Percentiles rank a stretch among this genome's conserved stretches.
Evolutionary conservation across 1,140 invertebrate species (phyloP).

Genomic region (Drosophila gunungcola): DNA sequence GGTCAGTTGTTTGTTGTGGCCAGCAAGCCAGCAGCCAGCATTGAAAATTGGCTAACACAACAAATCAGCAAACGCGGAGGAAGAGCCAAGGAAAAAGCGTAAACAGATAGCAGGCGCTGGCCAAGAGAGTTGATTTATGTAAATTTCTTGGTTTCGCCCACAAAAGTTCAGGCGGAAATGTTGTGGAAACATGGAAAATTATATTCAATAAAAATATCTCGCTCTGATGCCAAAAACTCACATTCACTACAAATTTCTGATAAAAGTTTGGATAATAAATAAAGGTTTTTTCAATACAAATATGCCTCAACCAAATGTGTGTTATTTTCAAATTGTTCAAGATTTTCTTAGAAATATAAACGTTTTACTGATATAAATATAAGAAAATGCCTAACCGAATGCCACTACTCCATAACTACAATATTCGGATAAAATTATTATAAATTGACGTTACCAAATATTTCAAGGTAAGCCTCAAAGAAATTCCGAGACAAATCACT

Average conservation of each 20-base stretch:
- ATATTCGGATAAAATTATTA: too few relatives aligned
- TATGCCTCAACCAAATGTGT: neutral
- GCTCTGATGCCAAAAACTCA: neutral
- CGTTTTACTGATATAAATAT: too few relatives aligned
- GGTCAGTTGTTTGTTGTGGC: slow-evolving; percentile 66
- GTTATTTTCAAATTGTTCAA: too few relatives aligned
- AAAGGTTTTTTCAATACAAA: neutral
- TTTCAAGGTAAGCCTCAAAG: too few relatives aligned
- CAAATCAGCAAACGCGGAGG: neutral
- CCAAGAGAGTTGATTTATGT: slow-evolving; percentile 47
- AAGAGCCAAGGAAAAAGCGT: neutral
- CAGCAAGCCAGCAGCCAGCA: slow-evolving; percentile 42
- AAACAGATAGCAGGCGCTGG: slow-evolving; percentile 28
- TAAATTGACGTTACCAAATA: too few relatives aligned
- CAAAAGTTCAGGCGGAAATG: slow-evolving; percentile 25
- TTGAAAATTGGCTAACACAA: slow-evolving; percentile 55
- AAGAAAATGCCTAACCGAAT: too few relatives aligned
- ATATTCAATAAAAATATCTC: slow-evolving; percentile 28
- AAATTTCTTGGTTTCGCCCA: slow-evolving; percentile 29
- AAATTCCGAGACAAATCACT: neutral
- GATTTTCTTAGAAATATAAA: too few relatives aligned
- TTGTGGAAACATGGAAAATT: slow-evolving; percentile 25
- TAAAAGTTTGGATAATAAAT: slow-evolving; percentile 2
- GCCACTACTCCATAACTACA: too few relatives aligned
- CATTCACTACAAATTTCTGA: neutral